Base-by-base conservation (phyloP, 1,140 invertebrate genomes). In the Dysdera silvatica region DNA sequence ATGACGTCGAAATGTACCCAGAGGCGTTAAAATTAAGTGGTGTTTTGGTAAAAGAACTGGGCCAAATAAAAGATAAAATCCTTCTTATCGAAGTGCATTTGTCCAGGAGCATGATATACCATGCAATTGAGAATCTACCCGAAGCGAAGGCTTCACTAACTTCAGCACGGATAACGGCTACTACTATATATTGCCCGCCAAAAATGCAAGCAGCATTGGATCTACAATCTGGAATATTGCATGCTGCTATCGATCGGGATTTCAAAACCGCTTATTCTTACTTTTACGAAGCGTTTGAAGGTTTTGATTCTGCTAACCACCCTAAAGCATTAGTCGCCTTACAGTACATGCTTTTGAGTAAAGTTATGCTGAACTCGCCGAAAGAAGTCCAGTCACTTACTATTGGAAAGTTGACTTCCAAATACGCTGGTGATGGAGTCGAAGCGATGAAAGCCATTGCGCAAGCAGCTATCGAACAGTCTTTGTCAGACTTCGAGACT, bases 241-340 rank as follows among this genome's bases (percentile, higher is more conserved):
- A 99, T 80, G 95, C 97, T 35, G 96, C 95, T 31, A 96, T 99
- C 77, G 96, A 99, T 76, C 85, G 89, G 72, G 97, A 99, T 74
- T 99, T 99, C 75, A 99, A 99, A 82, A 99, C 96, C 68, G 96
- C 96, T 33, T 99, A 95, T 77, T 99, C 96, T 43, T 99, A 99
- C 75, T 99, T 99, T 75, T 99, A 98, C 78, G 97, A 99, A 82
- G 95, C 95, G 37, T 99, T 99, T 79, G 97, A 99, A 82, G 94
- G 95, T 66, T 98, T 95, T 78, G 95, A 98, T 76, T 95, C 91
- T 68, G 88, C 95, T n/a, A 92, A 96, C 72, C 86, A 83, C 71
- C 84, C 85, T 12, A 95, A 93, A 77, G 95, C 96, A 8, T 76
- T 98, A 3, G 89, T 85, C 41, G 91, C 92, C 20, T 79, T 99